Evolutionary conservation across 1,140 invertebrate species (phyloP), one percentile per base, ranked within the genome.

Genomic region (Hestina assimilis): DNA sequence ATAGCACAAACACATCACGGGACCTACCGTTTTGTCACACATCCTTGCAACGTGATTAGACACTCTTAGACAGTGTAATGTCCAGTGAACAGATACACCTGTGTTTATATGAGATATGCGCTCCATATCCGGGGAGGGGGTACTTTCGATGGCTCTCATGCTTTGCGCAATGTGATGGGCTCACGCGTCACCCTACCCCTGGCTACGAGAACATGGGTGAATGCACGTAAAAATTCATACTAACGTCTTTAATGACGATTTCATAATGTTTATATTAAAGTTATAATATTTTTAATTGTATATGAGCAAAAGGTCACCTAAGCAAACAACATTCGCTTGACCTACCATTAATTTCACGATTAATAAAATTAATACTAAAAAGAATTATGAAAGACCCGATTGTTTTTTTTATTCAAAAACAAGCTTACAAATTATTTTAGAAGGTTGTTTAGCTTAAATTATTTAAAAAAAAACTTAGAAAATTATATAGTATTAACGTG

Each of bases 61-160:
- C 72, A 72, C 72, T 60, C 59, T 67, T 62, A 71, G 72, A 72
- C 59, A 64, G 67, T 74, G 75, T 79, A 79, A 68, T 88, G 84
- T 88, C 81, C 77, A 83, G 69, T 56, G 56, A 59, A 50, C 65
- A 70, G 80, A 66, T 71, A 65, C 73, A 79, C 78, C 75, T 73
- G 75, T 78, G 81, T 78, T 82, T 88, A 86, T 87, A 87, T 82
- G 72, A 82, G 78, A 74, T 84, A 69, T 63, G 48, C 77, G 72
- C 75, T 79, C 75, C 62, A 75, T 68, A 82, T 79, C 74, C 71
- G 71, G 71, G 79, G 79, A 77, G 81, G 81, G 84, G 75, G 78
- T 63, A 86, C 83, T 84, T 82, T 84, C 83, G 74, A 84, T 85
- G 83, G 75, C 77, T 79, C 73, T 72, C 66, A 74, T 72, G 63